Base-by-base conservation (phyloP, 2,797 vertebrate genomes). In the Salarias fasciatus region DNA sequence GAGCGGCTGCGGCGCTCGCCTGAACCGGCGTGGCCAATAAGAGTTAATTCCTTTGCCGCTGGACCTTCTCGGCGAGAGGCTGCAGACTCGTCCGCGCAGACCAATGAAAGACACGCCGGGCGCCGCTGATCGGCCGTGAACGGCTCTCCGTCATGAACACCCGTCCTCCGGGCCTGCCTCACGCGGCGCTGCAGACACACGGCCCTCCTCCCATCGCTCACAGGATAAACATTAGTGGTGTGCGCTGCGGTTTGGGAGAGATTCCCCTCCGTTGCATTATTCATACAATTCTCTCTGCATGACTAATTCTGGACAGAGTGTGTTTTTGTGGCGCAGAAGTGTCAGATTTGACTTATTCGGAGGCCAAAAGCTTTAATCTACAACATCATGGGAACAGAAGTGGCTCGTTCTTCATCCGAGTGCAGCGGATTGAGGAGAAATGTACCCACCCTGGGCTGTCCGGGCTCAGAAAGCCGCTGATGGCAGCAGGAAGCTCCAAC, bases 401-500 rank as follows among this genome's bases (percentile, higher is more conserved):
- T 79, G 80, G 76, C 61, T 79, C 62, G 63, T 61, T 69, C n/a
- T 15, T 65, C 82, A 67, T 83, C 64, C 66, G 45, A 63, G 48
- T 33, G 54, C 37, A 62, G 60, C 6, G 66, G 70, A 75, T 76
- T 53, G 52, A 63, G 69, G 77, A 52, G 33, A 69, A 84, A 56
- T 73, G 46, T 33, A 91, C 94, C 92, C 92, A 99, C 97, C 93
- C 92, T 31, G 84, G 85, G 45, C 87, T 66, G 5, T 91, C 92
- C 75, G 77, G 76, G 11, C 55, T 84, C 70, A 96, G 58, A 86
- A 99, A 88, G 72, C 93, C 92, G 4, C 71, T 82, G 79, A 99
- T 94, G 80, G 94, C 86, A 44, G 92, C 92, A 69, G 97, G 97
- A 88, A 99, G 92, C 86, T 99, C 97, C 2, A 94, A 91, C 87